Conservation (phyloP, 2,888 invertebrate genomes). For the Pomacea canaliculata region DNA sequence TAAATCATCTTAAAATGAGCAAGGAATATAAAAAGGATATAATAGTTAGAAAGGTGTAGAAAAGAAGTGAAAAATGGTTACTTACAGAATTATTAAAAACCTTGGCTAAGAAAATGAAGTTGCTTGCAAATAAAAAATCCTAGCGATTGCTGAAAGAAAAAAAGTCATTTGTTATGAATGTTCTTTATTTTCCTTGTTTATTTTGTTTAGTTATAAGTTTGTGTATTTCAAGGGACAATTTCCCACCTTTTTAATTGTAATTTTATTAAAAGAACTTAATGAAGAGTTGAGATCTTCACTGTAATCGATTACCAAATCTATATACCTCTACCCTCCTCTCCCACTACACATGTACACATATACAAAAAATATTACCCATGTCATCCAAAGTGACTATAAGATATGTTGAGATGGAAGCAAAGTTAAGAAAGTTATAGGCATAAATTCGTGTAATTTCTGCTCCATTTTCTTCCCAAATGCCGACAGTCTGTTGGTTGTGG, state of each 20-base stretch:
- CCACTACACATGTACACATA: no score
- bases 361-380: conserved; percentile 51
- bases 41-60: no score
- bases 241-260: no score
- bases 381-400: conserved; percentile 56
- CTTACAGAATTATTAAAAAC: conserved; percentile 47
- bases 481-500: conserved; percentile 42
- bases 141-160: conserved; percentile 49
- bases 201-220: no score
- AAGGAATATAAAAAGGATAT: no score
- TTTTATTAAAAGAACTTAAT: no score
- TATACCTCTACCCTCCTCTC: no score
- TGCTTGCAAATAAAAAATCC: conserved; percentile 54
- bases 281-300: no score
- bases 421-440: conserved; percentile 33
- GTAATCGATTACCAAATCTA: no score
- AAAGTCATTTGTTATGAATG: background rate
- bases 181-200: background rate
- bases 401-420: conserved; percentile 32
- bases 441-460: conserved; percentile 54
- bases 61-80: background rate
- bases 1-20: no score
- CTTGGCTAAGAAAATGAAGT: conserved; percentile 53
- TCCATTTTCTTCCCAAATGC: conserved; percentile 58
- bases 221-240: no score